Conservation (phyloP, 2,113 vertebrate genomes). For the Acinonyx jubatus region DNA sequence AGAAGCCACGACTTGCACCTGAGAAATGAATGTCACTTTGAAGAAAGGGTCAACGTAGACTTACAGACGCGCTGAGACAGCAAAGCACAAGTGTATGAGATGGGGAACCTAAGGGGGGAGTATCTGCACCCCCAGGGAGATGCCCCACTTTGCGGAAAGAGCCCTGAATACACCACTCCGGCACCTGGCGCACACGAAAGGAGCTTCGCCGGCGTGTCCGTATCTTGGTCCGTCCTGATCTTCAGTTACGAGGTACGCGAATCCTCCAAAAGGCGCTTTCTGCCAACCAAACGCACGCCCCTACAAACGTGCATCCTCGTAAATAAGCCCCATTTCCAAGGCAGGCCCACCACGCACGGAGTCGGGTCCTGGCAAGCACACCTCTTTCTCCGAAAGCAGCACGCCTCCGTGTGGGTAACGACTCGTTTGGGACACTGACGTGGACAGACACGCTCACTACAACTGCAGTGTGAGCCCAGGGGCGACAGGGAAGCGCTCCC, state of each 20-base stretch:
- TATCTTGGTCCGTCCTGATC: background rate
- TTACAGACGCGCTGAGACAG: too few species aligned
- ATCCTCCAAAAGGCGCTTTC: background rate
- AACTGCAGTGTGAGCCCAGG: too few species aligned
- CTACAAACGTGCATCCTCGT: accelerated
- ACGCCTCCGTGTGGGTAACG: accelerated
- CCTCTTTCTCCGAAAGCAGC: background rate
- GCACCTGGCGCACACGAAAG: accelerated
- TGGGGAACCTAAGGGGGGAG: accelerated
- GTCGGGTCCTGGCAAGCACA: background rate
- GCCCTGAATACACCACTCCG: accelerated
- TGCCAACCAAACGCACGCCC: background rate
- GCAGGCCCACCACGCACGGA: background rate
- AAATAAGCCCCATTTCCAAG: background rate
- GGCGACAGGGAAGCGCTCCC: background rate
- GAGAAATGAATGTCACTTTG: accelerated
- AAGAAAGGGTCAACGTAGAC: background rate
- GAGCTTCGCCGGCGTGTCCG: accelerated
- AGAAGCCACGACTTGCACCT: accelerated
- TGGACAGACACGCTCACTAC: background rate
- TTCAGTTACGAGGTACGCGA: background rate
- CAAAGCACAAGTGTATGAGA: background rate
- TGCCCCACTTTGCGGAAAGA: background rate
- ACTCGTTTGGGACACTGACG: background rate
- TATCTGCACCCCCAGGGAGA: accelerated